Percentiles rank a stretch among this genome's conserved stretches.
Evolutionary conservation across 2,888 invertebrate species (phyloP).

Genomic region (Agrilus biguttatus): DNA sequence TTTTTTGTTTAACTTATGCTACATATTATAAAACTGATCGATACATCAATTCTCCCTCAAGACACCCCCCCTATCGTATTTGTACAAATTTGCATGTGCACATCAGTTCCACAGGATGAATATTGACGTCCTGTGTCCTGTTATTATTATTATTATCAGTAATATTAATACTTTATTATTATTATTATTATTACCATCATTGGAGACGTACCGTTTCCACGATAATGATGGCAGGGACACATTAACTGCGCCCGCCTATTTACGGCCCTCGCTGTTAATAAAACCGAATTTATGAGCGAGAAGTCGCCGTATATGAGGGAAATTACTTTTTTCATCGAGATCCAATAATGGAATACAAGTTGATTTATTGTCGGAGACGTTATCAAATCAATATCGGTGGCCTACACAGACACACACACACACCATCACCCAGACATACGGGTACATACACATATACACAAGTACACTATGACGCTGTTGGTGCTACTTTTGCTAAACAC

Average conservation of each 20-base stretch:
- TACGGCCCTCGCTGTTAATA: neutral
- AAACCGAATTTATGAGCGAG: neutral
- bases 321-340: conserved; percentile 1
- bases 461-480: no score
- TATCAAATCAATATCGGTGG: conserved; percentile 34
- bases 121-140: no score
- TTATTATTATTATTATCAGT: neutral
- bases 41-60: no score
- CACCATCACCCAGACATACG: no score
- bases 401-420: conserved; percentile 11
- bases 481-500: no score
- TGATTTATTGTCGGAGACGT: conserved; percentile 32
- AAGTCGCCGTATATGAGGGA: neutral
- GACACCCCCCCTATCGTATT: no score
- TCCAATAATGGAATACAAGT: conserved; percentile 34
- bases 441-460: no score
- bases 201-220: neutral
- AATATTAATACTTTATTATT: neutral
- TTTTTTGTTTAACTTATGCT: no score
- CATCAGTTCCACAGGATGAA: no score
- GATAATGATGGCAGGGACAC: neutral
- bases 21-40: no score
- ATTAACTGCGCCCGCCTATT: neutral
- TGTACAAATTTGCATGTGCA: no score
- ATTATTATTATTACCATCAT: neutral